Evolutionary conservation across 2,113 vertebrate species (phyloP), one percentile per base, ranked within the genome.

Genomic region (Hippocampus zosterae): DNA sequence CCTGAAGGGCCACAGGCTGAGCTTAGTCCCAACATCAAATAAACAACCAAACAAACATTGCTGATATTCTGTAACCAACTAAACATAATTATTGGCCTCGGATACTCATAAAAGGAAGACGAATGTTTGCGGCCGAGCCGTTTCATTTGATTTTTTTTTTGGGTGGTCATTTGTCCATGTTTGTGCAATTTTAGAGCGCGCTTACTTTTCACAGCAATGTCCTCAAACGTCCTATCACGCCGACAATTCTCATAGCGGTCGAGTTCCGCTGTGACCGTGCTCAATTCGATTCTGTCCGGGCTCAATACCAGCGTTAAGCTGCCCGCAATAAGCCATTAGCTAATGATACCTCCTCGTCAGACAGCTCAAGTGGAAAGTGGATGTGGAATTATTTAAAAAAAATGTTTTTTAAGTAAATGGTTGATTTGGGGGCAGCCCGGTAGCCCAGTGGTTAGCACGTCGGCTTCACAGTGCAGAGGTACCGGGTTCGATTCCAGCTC

Each of bases 281-380:
- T 5, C 6, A 73, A 41, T 66, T 19, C 27, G 21, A 15, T 44
- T 50, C 19, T 50, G 48, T 21, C 18, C 19, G 18, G 44, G 12
- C 4, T 46, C 12, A 59, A 25, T 25, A 29, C 15, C 23, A 13
- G 11, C 1, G 56, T 5, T 19, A 15, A 15, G 21, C 19, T 18
- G 29, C 71, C 71, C 29, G 21, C 40, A 74, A 82, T 83, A 74
- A 61, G 52, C 27, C 63, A 70, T 85, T 76, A 81, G 71, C 72
- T 64, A 78, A 83, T 74, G 68, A 84, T 74, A 65, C 48, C 71
- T 40, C 67, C n/a, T 19, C 63, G 71, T 18, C 53, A 44, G 29
- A 29, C 29, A 29, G 29, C 44, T 46, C 12, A 46, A 46, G 65
- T 69, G 64, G 71, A 68, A 61, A 64, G 55, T 69, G 78, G 68